phyloP scores from a whole-genome alignment of 1,140 invertebrate genomes.

The Drosophila sp. region DNA sequence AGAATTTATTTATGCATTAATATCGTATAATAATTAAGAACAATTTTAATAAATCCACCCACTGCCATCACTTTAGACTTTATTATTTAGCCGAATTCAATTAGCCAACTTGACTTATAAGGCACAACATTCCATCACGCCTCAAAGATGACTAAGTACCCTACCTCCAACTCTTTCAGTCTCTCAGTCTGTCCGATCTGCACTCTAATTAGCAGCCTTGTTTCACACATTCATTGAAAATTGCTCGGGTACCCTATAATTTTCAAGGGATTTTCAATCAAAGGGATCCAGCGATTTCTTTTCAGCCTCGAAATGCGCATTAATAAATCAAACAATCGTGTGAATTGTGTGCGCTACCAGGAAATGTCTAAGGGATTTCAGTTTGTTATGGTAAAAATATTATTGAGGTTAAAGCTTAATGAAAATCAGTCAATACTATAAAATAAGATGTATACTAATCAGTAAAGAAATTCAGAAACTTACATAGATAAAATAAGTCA shows the following conservation, averaged over 20 bases:
- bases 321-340: constrained; percentile 83
- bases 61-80: constrained; percentile 35
- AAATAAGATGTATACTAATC: too few relatives aligned
- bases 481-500: too few relatives aligned
- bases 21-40: constrained; percentile 47
- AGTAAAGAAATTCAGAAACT: too few relatives aligned
- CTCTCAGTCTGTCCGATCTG: not conserved
- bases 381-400: not conserved
- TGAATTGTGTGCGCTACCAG: constrained; percentile 65
- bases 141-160: constrained; percentile 29
- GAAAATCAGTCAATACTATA: not conserved
- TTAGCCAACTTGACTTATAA: constrained; percentile 59
- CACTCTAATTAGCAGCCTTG: constrained; percentile 71
- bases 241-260: constrained; percentile 71
- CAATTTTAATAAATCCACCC: constrained; percentile 49
- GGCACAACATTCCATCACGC: constrained; percentile 66
- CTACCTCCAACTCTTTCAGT: constrained; percentile 4
- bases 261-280: constrained; percentile 73
- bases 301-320: constrained; percentile 48
- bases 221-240: constrained; percentile 76
- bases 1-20: constrained; percentile 70
- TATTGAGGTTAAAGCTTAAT: too few relatives aligned
- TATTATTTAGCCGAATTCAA: constrained; percentile 63
- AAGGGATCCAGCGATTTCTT: constrained; percentile 59
- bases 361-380: constrained; percentile 30